Base-by-base conservation (phyloP, 2,113 vertebrate genomes). In the Leucopsar rothschildi region DNA sequence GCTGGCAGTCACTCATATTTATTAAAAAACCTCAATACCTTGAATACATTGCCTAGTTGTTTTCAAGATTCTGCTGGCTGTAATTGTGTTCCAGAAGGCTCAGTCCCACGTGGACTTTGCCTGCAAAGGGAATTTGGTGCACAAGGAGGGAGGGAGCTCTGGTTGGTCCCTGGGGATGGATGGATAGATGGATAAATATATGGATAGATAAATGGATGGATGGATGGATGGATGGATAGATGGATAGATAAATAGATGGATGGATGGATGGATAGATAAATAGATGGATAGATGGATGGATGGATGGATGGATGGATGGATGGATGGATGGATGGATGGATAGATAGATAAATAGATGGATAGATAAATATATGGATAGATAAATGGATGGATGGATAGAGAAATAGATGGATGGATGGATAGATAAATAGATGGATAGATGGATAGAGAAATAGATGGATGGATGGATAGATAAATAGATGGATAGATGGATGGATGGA, bases 1-100 rank as follows among this genome's bases (percentile, higher is more conserved):
- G 13, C 47, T 69, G 13, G 2, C 5, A 75, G 16, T 59, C 0
- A 4, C 22, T 71, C 2, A 0, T 50, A 24, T 40, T 44, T 69
- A 3, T 76, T 63, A 59, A 49, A 37, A 93, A 88, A 25, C 2
- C 28, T 68, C n/a, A 85, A 88, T 57, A 14, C 18, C 15, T 65
- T 70, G 21, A 63, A 39, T 40, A 40, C 23, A 37, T 22, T 64
- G 23, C 10, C 13, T 60, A 23, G 4, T 3, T 63, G 52, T 63
- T 78, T 47, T 24, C 44, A 60, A 35, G 40, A 47, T 60, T 6
- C 22, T 69, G 17, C 15, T 64, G 69, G 6, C 39, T 60, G 10
- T 25, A 20, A 47, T 72, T 77, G 17, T 85, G 20, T 4, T 65
- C 28, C 29, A 29, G 50, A 56, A 49, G 28, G 40, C 5, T 88